Evolutionary conservation across 2,888 invertebrate genomes (phyloP).

Genomic region (Mycalesis mineus): DNA sequence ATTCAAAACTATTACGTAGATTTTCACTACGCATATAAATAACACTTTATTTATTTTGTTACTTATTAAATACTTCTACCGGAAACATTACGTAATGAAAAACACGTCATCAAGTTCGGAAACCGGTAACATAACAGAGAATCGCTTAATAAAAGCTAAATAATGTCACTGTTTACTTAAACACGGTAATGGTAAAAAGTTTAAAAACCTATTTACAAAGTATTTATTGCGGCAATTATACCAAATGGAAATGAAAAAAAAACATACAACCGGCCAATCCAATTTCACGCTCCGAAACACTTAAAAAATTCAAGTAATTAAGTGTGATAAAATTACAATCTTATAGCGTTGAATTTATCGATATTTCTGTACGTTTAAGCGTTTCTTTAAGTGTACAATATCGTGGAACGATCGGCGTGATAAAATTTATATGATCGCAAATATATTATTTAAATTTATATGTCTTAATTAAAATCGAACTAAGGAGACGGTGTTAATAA

Average conservation of each 20-base stretch:
- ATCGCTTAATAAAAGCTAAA: background rate
- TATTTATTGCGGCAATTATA: constrained; percentile 8
- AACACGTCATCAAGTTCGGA: background rate
- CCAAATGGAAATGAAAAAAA: constrained; percentile 12
- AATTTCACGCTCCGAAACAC: constrained; percentile 19
- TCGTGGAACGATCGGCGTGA: constrained; percentile 1
- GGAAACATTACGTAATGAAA: background rate
- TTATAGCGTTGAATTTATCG: constrained; percentile 14
- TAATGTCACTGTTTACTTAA: constrained; percentile 3
- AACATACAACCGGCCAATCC: constrained; percentile 6
- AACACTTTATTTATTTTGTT: background rate
- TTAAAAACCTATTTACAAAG: constrained; percentile 4
- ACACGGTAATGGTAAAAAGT: background rate
- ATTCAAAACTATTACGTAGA: too few relatives aligned
- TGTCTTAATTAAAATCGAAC: constrained; percentile 2
- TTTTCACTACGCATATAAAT: too few relatives aligned
- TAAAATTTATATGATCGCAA: background rate
- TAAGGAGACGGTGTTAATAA: constrained; percentile 1
- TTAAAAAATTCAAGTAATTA: constrained; percentile 16
- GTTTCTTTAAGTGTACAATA: constrained; percentile 5
- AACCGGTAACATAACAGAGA: constrained; percentile 1
- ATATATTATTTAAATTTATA: background rate
- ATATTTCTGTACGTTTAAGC: background rate
- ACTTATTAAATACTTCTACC: background rate
- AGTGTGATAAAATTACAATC: constrained; percentile 21